Conservation (phyloP, 1,140 invertebrate species). For the Halyomorpha halys region DNA sequence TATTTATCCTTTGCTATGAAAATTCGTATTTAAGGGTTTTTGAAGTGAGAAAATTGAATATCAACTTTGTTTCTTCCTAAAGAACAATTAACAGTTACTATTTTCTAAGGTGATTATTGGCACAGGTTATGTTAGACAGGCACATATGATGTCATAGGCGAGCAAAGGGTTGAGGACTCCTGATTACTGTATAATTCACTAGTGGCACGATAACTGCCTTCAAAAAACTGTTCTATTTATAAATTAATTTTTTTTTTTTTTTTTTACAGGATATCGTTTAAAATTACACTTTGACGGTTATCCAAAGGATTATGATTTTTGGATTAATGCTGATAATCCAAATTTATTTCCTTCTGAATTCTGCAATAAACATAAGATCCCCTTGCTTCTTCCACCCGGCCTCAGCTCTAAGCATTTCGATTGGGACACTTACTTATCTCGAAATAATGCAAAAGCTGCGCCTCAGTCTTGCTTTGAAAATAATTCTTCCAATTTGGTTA, state of each 20-base stretch:
- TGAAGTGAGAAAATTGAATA: no score
- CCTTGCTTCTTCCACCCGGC: slow-evolving; percentile 63
- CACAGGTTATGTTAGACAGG: no score
- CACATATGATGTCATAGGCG: no score
- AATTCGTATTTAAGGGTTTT: no score
- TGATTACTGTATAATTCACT: no score
- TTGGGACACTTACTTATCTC: slow-evolving; percentile 76
- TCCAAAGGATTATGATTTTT: slow-evolving; percentile 82
- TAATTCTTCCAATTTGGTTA: background rate
- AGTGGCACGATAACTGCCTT: no score
- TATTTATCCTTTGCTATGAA: no score
- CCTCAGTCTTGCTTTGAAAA: slow-evolving; percentile 37
- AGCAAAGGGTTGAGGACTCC: no score
- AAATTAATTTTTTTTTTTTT: slow-evolving; percentile 2
- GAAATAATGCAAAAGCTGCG: slow-evolving; percentile 62
- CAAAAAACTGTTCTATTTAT: no score
- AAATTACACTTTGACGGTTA: slow-evolving; percentile 89
- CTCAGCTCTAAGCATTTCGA: slow-evolving; percentile 54
- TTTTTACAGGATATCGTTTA: slow-evolving; percentile 57
- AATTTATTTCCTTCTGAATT: slow-evolving; percentile 90
- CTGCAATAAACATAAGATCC: slow-evolving; percentile 71
- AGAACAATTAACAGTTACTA: no score
- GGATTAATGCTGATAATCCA: slow-evolving; percentile 81
- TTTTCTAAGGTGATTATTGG: no score
- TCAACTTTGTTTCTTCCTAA: no score